Percentiles rank a stretch among this genome's conserved stretches.
phyloP scores from a whole-genome alignment of 2,113 vertebrate species.

The Pterophyllum scalare region DNA sequence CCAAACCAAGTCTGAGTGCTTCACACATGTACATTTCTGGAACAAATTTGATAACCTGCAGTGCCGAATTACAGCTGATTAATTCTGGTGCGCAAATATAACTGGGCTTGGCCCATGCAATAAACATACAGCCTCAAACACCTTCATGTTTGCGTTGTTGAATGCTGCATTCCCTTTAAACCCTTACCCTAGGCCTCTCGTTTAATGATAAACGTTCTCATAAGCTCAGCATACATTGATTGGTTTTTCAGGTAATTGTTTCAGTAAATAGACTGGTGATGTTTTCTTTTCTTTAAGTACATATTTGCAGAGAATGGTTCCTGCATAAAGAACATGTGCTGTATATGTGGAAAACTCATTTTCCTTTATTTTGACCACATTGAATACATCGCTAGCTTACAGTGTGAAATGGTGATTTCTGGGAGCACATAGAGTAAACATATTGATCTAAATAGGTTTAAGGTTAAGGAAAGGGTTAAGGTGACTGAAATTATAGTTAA shows the following conservation, averaged over 20 bases:
- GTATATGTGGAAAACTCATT: background rate
- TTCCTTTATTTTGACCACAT: background rate
- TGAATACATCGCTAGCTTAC: background rate
- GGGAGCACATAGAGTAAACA: background rate
- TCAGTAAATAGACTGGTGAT: conserved; percentile 14
- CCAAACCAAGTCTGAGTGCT: background rate
- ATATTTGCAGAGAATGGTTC: background rate
- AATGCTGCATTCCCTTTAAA: background rate
- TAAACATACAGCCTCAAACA: conserved; percentile 11
- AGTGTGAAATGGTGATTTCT: background rate
- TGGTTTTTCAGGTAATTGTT: background rate
- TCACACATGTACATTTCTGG: background rate
- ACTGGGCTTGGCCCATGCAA: background rate
- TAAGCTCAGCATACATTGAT: background rate
- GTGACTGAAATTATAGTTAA: background rate
- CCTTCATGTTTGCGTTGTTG: conserved; percentile 29
- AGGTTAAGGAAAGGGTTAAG: background rate
- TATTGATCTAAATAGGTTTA: background rate
- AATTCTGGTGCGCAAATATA: conserved; percentile 22
- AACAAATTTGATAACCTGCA: background rate
- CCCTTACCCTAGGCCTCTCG: background rate
- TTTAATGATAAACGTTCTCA: background rate
- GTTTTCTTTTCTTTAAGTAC: background rate
- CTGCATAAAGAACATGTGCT: background rate
- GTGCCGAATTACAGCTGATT: background rate